A percentile compares a stretch with the other conserved stretches of the same genome.
phyloP scores from a whole-genome alignment of 2,797 vertebrate genomes.

The Leucoraja ocellata region DNA sequence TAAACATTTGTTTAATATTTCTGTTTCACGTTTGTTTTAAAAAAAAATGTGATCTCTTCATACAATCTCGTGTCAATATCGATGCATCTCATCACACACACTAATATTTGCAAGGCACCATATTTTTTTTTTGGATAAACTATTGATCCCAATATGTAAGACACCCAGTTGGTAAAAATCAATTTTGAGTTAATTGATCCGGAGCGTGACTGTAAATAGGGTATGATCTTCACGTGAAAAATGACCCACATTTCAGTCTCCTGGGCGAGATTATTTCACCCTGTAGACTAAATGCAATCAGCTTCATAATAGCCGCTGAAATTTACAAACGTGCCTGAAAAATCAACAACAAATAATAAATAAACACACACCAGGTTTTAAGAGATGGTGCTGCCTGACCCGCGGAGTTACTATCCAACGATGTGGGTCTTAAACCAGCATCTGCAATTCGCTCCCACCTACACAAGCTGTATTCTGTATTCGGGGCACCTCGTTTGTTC shows the following conservation, averaged over 20 bases:
- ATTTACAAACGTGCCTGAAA: not conserved
- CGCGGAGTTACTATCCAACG: no score
- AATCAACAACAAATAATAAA: not conserved
- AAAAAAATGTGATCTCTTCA: not conserved
- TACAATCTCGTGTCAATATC: not conserved
- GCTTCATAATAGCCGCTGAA: not conserved
- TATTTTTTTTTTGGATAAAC: not conserved
- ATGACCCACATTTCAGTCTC: slow-evolving; percentile 69
- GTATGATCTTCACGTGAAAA: slow-evolving; percentile 72
- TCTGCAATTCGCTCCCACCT: no score
- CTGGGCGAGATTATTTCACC: slow-evolving; percentile 47
- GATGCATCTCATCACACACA: not conserved
- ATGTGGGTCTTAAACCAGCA: no score
- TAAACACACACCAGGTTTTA: not conserved
- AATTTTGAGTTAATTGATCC: slow-evolving; percentile 77
- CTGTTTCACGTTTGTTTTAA: not conserved
- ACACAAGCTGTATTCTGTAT: not conserved
- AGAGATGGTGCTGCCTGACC: no score
- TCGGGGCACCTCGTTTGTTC: not conserved
- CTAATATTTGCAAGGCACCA: not conserved
- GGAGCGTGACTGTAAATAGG: slow-evolving; percentile 76
- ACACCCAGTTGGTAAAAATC: slow-evolving; percentile 65
- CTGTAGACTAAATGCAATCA: slow-evolving; percentile 47
- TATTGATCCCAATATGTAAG: slow-evolving; percentile 65
- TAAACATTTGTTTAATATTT: slow-evolving; percentile 34